Evolutionary conservation across 2,113 vertebrate genomes (phyloP).

Genomic region (Sorex araneus): DNA sequence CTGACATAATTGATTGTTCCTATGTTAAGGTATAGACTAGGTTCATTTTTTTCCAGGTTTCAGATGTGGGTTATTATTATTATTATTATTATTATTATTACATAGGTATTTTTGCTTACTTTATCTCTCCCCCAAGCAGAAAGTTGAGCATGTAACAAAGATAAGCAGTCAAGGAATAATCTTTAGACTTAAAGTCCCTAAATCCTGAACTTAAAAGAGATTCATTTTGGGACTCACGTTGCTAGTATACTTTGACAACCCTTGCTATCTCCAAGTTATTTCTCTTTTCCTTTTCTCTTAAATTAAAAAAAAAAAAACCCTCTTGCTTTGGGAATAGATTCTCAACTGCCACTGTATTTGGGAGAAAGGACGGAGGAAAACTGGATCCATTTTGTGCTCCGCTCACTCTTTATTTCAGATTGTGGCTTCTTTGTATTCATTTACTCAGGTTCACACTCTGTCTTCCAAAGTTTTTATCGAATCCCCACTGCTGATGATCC

Average conservation of each 20-base stretch:
- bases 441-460: neutral
- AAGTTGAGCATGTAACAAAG: neutral
- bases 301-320: neutral
- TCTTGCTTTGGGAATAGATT: neutral
- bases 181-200: neutral
- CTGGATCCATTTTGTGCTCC: neutral
- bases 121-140: neutral
- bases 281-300: neutral
- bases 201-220: neutral
- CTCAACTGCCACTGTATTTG: neutral
- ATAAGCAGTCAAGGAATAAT: neutral
- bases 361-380: neutral
- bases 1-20: neutral
- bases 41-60: slow-evolving; percentile 15
- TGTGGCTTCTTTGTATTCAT: neutral
- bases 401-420: neutral
- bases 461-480: neutral
- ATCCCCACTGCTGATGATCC: neutral
- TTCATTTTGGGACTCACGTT: neutral
- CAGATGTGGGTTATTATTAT: neutral
- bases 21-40: slow-evolving; percentile 19
- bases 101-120: neutral
- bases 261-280: neutral
- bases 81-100: too few species aligned
- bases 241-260: neutral